A percentile compares a stretch with the other conserved stretches of the same genome.
Evolutionary conservation across 2,888 invertebrate genomes (phyloP).

Genomic region (Orchesellides sinensis): DNA sequence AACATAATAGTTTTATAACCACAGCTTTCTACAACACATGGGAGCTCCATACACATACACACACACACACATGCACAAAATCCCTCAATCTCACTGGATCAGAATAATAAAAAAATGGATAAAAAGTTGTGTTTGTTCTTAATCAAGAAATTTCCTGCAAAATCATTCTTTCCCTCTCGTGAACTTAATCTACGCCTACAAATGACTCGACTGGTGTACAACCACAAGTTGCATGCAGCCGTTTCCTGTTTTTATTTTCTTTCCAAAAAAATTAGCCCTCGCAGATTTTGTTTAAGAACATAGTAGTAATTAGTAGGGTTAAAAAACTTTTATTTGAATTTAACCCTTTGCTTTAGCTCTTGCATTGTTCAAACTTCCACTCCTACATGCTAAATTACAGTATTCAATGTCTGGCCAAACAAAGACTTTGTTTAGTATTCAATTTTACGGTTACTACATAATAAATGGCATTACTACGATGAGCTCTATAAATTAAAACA

Average conservation of each 20-base stretch:
- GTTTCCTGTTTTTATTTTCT: neutral
- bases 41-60: too few relatives aligned
- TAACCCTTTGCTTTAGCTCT: too few relatives aligned
- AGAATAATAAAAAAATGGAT: constrained; percentile 24
- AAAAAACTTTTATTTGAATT: too few relatives aligned
- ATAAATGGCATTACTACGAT: too few relatives aligned
- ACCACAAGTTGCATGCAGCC: neutral
- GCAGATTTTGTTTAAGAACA: neutral
- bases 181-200: constrained; percentile 7
- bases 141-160: constrained; percentile 19
- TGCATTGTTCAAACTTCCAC: too few relatives aligned
- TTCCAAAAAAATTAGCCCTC: neutral
- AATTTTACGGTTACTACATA: too few relatives aligned
- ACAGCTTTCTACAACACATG: constrained; percentile 10
- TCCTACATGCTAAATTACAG: too few relatives aligned
- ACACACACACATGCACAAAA: neutral
- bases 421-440: too few relatives aligned
- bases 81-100: constrained; percentile 9
- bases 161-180: constrained; percentile 19
- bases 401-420: too few relatives aligned
- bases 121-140: constrained; percentile 4
- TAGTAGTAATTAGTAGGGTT: constrained; percentile 12
- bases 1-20: constrained; percentile 54
- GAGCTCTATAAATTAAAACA: too few relatives aligned
- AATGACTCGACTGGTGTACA: neutral